Evolutionary conservation across 2,113 vertebrate genomes (phyloP).

Genomic region (Accipiter cooperii): DNA sequence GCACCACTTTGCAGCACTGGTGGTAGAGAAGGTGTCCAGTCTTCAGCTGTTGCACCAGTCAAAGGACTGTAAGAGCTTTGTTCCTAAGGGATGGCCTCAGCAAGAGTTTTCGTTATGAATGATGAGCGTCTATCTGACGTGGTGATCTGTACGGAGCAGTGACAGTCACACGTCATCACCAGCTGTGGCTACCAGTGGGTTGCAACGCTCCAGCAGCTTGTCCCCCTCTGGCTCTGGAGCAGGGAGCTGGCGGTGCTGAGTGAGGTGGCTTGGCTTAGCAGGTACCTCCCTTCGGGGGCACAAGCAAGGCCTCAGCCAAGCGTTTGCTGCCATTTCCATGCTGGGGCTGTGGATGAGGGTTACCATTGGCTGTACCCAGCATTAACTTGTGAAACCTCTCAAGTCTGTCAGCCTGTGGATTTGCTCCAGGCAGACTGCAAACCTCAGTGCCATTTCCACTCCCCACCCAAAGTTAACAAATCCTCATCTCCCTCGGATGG

Average conservation of each 20-base stretch:
- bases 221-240: not conserved
- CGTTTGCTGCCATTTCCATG: rapidly evolving
- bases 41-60: not conserved
- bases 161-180: not conserved
- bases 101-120: not conserved
- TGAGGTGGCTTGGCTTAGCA: not conserved
- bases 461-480: not conserved
- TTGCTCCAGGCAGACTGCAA: not conserved
- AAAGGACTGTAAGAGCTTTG: not conserved
- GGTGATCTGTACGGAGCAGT: not conserved
- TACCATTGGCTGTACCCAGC: not conserved
- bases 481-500: not conserved
- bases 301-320: not conserved
- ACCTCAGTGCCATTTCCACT: not conserved
- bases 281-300: not conserved
- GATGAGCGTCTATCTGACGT: not conserved
- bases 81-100: not conserved
- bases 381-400: not conserved
- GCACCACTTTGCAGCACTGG: not conserved
- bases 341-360: not conserved
- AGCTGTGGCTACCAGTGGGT: not conserved
- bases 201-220: not conserved
- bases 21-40: not conserved
- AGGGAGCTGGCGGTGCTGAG: not conserved
- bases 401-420: not conserved